phyloP scores from a whole-genome alignment of 2,113 vertebrate genomes.

The Triplophysa dalaica region DNA sequence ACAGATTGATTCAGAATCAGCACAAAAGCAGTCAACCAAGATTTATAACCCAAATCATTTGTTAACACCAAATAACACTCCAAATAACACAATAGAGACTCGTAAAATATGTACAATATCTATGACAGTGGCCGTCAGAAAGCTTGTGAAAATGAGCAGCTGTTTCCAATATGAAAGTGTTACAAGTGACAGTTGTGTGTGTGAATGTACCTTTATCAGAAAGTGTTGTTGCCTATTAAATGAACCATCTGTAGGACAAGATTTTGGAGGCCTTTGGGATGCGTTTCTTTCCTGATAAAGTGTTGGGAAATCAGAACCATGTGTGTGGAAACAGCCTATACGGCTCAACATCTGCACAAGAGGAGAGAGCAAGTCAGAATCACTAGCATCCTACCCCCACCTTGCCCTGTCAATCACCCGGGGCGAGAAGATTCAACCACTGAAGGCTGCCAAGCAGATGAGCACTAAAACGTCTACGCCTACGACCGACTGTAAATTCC shows the following conservation, averaged over 20 bases:
- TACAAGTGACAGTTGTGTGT: constrained; percentile 56
- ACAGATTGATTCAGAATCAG: not conserved
- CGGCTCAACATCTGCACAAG: constrained; percentile 50
- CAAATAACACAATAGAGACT: constrained; percentile 30
- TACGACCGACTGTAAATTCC: constrained; percentile 29
- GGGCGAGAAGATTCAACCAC: constrained; percentile 12
- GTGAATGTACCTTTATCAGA: constrained; percentile 54
- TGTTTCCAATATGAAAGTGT: constrained; percentile 56
- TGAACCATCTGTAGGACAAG: constrained; percentile 57
- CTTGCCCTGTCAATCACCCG: constrained; percentile 46
- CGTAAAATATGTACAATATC: constrained; percentile 30
- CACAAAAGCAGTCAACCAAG: not conserved
- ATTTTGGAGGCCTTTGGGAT: constrained; percentile 49
- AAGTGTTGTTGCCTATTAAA: constrained; percentile 55
- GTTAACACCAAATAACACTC: constrained; percentile 17
- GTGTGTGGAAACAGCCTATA: constrained; percentile 37
- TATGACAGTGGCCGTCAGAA: constrained; percentile 38
- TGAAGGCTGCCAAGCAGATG: constrained; percentile 11
- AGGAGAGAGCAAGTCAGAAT: constrained; percentile 40
- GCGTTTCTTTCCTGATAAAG: constrained; percentile 38
- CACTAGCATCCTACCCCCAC: constrained; percentile 7
- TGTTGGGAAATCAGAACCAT: constrained; percentile 42
- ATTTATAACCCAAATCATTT: not conserved
- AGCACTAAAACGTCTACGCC: constrained; percentile 9
- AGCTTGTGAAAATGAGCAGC: constrained; percentile 49